phyloP scores from a whole-genome alignment of 2,113 vertebrate genomes.

The Chloropsis cyanopogon region DNA sequence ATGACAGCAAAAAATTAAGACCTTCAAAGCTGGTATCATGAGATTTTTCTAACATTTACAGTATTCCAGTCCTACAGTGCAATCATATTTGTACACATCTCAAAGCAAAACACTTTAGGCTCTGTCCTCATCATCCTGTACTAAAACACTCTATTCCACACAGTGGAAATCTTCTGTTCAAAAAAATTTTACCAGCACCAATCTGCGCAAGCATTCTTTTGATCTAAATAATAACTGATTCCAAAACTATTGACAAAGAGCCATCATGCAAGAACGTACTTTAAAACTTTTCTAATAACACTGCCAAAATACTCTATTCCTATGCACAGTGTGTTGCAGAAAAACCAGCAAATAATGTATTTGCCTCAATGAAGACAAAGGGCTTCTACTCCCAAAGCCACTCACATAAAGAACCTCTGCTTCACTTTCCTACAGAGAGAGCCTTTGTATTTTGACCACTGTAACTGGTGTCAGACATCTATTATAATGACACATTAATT shows the following conservation, averaged over 20 bases:
- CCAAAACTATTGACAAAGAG: background rate
- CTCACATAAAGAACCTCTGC: background rate
- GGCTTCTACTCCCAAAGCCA: background rate
- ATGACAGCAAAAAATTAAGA: background rate
- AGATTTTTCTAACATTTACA: background rate
- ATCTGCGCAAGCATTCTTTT: background rate
- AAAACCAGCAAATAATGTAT: background rate
- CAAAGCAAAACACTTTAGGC: background rate
- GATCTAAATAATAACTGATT: background rate
- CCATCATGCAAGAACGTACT: background rate
- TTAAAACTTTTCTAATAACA: background rate
- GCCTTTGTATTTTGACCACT: background rate
- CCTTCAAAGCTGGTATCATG: constrained; percentile 38
- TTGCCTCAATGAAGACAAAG: background rate
- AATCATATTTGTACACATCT: background rate
- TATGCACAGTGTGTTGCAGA: fast-evolving
- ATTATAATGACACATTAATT: background rate
- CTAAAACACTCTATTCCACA: background rate
- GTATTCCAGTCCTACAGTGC: background rate
- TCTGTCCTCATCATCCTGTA: background rate
- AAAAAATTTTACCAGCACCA: background rate
- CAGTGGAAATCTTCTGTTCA: background rate
- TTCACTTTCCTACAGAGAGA: background rate
- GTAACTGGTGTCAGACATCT: background rate
- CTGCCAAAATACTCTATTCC: background rate